Evolutionary conservation across 2,888 invertebrate species (phyloP).

Genomic region (Pachymerium ferrugineum): DNA sequence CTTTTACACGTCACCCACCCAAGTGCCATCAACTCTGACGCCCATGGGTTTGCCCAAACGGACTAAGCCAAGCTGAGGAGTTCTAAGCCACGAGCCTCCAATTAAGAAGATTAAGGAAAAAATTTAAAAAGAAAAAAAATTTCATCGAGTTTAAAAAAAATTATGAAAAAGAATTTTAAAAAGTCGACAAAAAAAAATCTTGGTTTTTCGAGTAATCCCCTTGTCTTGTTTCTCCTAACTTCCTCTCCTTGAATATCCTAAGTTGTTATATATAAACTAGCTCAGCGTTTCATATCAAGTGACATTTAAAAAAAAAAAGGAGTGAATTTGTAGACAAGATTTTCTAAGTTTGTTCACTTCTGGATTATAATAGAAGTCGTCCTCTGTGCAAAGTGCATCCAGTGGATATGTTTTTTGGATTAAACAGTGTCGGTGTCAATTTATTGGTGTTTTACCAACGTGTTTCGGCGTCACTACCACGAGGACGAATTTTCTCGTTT

Average conservation of each 20-base stretch:
- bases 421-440: constrained; percentile 27
- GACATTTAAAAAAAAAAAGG: constrained; percentile 1
- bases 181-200: background rate
- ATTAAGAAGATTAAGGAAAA: background rate
- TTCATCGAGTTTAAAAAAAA: background rate
- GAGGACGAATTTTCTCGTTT: background rate
- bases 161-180: background rate
- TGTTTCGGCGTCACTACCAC: background rate
- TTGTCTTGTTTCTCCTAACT: constrained; percentile 19
- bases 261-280: constrained; percentile 27
- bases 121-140: background rate
- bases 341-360: constrained; percentile 24
- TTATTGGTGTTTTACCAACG: background rate
- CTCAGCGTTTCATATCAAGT: constrained; percentile 27
- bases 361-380: constrained; percentile 2
- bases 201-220: background rate
- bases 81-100: constrained; percentile 11
- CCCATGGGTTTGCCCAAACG: constrained; percentile 33
- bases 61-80: constrained; percentile 34
- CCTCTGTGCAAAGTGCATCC: constrained; percentile 20
- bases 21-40: constrained; percentile 33
- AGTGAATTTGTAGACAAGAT: constrained; percentile 20
- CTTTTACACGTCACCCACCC: constrained; percentile 15
- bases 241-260: constrained; percentile 17
- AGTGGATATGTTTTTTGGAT: constrained; percentile 9